Evolutionary conservation across 2,113 vertebrate species (phyloP), one percentile per base, ranked within the genome.

Genomic region (Syngnathus typhle): DNA sequence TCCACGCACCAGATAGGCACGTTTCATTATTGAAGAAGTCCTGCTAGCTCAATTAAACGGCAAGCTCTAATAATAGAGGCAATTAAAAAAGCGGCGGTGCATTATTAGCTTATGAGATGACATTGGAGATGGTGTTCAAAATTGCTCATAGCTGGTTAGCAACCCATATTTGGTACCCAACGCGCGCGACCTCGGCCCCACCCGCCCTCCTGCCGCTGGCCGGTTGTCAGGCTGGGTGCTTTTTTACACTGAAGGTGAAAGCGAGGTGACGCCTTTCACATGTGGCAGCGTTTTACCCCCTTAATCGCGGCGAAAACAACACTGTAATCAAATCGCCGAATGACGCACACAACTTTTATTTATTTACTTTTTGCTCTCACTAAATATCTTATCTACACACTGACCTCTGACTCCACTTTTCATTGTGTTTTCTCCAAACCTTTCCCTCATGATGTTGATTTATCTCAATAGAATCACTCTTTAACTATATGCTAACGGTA

Each of bases 271-370:
- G 59, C 56, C 64, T 65, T 74, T 60, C 19, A 1, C 86, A 85
- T 72, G 72, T 88, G 84, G 80, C 77, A 88, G 66, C 59, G 44
- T 77, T 88, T 81, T 65, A 23, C 37, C 16, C 67, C 68, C 52
- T 47, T 84, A 85, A 87, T 75, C 70, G 76, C 78, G n/a, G 55
- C 70, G 82, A 47, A 18, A 6, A 21, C 19, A 52, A 21, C n/a
- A 10, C 64, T 73, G 84, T 82, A 79, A 76, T 37, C 77, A 62
- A 74, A 67, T 76, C 79, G 76, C 83, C 75, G 76, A 84, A 74
- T 75, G 71, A 56, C 47, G 68, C 74, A 75, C 71, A 74, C 76
- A 60, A 75, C 82, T 78, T 5, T 85, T 85, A 65, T 80, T 73
- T 85, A 65, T 80, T 73, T 19, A 71, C 71, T 84, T 85, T 69